Conservation (phyloP, 2,888 invertebrate species). For the Sphinx pinastri region DNA sequence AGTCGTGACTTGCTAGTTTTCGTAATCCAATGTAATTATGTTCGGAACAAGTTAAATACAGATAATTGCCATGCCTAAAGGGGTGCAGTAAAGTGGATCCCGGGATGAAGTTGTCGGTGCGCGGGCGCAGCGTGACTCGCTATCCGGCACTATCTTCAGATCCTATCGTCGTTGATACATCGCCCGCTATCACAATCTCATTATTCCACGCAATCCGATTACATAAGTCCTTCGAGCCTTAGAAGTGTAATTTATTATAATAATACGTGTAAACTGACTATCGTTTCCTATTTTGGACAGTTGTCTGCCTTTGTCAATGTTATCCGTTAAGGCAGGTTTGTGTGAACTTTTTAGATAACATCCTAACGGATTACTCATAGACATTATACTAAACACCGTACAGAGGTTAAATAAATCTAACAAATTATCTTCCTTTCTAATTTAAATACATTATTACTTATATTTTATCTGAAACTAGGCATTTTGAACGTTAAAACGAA, state of each 20-base stretch:
- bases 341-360: background rate
- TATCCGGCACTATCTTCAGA: constrained; percentile 48
- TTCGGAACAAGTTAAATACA: constrained; percentile 6
- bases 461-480: too few relatives aligned
- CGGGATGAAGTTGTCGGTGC: constrained; percentile 58
- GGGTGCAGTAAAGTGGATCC: constrained; percentile 31
- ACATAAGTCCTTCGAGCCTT: constrained; percentile 11
- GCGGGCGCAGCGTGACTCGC: constrained; percentile 52
- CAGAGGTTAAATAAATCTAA: too few relatives aligned
- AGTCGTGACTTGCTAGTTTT: background rate
- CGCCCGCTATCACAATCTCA: constrained; percentile 58
- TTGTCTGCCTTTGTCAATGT: background rate
- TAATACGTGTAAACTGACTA: constrained; percentile 20
- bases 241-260: constrained; percentile 23
- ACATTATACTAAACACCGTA: background rate
- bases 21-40: constrained; percentile 2
- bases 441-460: too few relatives aligned
- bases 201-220: constrained; percentile 62
- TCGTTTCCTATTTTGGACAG: constrained; percentile 10
- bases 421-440: background rate
- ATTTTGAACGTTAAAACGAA: too few relatives aligned
- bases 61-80: constrained; percentile 6
- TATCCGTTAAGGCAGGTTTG: background rate
- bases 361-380: background rate
- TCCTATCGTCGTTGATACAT: constrained; percentile 56